These are phyloP conservation scores for Goniozus legneri DNA, from an alignment of 1,140 invertebrate genomes.

Conservation along the genomic window DNA sequence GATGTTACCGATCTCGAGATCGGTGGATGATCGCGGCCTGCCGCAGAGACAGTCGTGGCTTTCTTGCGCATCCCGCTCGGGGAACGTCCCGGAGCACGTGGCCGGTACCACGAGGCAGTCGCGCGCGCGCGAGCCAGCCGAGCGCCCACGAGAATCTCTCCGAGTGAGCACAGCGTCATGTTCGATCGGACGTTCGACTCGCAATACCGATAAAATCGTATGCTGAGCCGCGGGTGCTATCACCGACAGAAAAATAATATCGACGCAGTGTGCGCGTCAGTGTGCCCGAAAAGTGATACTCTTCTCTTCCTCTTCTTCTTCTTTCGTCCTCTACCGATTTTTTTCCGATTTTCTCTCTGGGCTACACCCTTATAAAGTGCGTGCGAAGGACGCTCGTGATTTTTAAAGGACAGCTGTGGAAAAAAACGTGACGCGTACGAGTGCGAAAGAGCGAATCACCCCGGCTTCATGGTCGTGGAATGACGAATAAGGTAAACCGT, in stretches of 20 bases:
- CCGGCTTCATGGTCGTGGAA: constrained; percentile 36
- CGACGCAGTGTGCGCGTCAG: constrained; percentile 24
- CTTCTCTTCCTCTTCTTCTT: background rate
- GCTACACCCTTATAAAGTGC: no score
- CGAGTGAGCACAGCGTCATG: constrained; percentile 19
- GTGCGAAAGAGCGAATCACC: constrained; percentile 17
- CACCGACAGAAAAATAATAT: no score
- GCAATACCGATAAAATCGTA: no score
- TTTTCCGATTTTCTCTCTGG: background rate
- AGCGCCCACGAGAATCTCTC: background rate
- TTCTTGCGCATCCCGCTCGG: background rate
- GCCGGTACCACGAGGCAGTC: constrained; percentile 16
- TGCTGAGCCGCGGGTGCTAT: no score
- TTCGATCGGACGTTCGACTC: constrained; percentile 35
- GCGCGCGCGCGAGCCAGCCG: background rate
- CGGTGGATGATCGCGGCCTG: background rate
- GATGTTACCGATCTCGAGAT: no score
- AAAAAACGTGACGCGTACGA: background rate
- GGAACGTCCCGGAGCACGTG: constrained; percentile 24
- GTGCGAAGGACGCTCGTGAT: no score
- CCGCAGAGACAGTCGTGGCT: constrained; percentile 8
- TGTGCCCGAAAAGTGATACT: no score
- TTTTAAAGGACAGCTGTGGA: background rate
- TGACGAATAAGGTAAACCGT: constrained; percentile 49
- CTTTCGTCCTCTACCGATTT: background rate